These are phyloP conservation scores for Heterotilapia buettikoferi DNA, from an alignment of 2,113 vertebrate genomes.

Conservation along the genomic window DNA sequence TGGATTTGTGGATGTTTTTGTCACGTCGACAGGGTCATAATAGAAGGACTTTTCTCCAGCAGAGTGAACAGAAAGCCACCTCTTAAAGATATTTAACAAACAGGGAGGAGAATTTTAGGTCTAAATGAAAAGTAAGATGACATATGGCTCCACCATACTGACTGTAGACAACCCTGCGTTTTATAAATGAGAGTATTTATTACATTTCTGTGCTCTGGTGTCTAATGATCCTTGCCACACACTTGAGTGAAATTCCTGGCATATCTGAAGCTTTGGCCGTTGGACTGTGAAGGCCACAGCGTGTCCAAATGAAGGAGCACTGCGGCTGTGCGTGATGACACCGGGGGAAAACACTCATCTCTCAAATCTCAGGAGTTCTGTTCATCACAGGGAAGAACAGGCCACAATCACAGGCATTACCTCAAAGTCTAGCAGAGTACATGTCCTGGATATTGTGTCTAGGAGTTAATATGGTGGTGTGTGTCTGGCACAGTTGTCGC, in stretches of 20 bases:
- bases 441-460: background rate
- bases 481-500: background rate
- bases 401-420: slow-evolving; percentile 15
- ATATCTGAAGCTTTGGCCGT: slow-evolving; percentile 48
- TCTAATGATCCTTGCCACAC: slow-evolving; percentile 47
- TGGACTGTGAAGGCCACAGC: slow-evolving; percentile 35
- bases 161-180: background rate
- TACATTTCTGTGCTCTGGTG: slow-evolving; percentile 18
- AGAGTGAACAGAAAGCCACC: background rate
- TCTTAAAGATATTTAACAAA: background rate
- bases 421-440: background rate
- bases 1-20: slow-evolving; percentile 3
- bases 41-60: background rate
- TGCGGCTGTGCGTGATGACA: background rate
- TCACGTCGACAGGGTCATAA: background rate
- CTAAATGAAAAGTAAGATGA: background rate
- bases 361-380: background rate
- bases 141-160: background rate
- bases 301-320: background rate
- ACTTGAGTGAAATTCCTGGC: slow-evolving; percentile 56
- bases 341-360: background rate
- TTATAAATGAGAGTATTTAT: background rate
- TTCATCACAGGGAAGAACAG: background rate
- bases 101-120: background rate
- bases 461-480: background rate